Evolutionary conservation across 2,888 invertebrate species (phyloP).

Genomic region (Oasisia sp.): DNA sequence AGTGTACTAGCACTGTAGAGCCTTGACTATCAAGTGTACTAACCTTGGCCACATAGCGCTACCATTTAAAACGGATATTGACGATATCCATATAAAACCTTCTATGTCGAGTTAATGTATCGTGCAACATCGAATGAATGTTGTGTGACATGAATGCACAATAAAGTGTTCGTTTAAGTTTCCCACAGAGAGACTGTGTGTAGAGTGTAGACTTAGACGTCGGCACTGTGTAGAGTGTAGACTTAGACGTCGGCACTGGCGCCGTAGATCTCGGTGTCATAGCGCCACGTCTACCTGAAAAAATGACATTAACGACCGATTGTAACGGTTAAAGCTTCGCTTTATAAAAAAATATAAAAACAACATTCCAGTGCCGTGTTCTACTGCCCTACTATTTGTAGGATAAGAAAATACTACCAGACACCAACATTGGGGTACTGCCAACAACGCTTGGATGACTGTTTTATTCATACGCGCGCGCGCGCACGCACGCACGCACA

Average conservation of each 20-base stretch:
- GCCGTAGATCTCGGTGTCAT: neutral
- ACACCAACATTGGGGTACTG: too few relatives aligned
- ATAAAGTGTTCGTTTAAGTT: neutral
- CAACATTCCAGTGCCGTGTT: too few relatives aligned
- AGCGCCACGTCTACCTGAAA: neutral
- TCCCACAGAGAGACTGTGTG: neutral
- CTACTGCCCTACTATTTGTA: too few relatives aligned
- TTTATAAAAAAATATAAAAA: too few relatives aligned
- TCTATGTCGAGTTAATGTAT: neutral
- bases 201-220: neutral
- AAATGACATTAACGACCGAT: neutral
- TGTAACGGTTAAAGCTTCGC: neutral
- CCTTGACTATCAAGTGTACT: neutral
- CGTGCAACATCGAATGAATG: neutral
- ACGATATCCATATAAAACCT: neutral
- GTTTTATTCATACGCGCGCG: too few relatives aligned
- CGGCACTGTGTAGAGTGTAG: neutral
- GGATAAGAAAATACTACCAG: too few relatives aligned
- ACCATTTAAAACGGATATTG: neutral
- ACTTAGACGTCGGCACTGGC: neutral
- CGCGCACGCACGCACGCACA: too few relatives aligned
- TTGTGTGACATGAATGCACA: neutral
- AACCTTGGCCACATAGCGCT: neutral
- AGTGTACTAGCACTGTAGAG: too few relatives aligned
- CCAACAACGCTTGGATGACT: too few relatives aligned